Conservation (phyloP, 2,797 vertebrate genomes). For the Cichlasoma orientale region DNA sequence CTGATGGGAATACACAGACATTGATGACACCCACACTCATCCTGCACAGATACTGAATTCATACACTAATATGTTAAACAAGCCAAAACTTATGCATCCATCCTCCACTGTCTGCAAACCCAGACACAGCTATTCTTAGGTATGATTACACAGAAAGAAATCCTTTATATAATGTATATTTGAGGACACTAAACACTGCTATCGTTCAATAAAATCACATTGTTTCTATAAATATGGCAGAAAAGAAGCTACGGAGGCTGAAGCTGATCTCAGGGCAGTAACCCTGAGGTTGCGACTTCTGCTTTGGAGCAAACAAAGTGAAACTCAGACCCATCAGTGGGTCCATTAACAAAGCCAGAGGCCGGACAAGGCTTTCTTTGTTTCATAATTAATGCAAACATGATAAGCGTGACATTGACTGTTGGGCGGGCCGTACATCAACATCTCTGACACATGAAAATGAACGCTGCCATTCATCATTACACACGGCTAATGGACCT, state of each 20-base stretch:
- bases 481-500: constrained; percentile 62
- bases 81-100: background rate
- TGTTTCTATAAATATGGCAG: constrained; percentile 14
- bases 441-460: constrained; percentile 62
- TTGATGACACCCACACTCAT: constrained; percentile 66
- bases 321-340: constrained; percentile 56
- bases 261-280: constrained; percentile 28
- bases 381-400: constrained; percentile 76
- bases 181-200: background rate
- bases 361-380: constrained; percentile 67
- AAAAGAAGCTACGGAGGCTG: constrained; percentile 6
- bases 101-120: constrained; percentile 8
- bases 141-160: background rate
- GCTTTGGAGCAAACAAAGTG: constrained; percentile 62
- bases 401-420: constrained; percentile 74
- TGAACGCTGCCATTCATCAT: constrained; percentile 73
- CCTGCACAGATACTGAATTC: constrained; percentile 41
- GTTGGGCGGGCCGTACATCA: constrained; percentile 64
- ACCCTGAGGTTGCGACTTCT: constrained; percentile 61
- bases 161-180: background rate
- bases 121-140: background rate
- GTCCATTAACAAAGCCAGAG: constrained; percentile 65
- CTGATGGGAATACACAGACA: constrained; percentile 67
- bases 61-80: constrained; percentile 25
- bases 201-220: background rate